Conservation (phyloP, 2,797 vertebrate genomes). For the Onychomys torridus region DNA sequence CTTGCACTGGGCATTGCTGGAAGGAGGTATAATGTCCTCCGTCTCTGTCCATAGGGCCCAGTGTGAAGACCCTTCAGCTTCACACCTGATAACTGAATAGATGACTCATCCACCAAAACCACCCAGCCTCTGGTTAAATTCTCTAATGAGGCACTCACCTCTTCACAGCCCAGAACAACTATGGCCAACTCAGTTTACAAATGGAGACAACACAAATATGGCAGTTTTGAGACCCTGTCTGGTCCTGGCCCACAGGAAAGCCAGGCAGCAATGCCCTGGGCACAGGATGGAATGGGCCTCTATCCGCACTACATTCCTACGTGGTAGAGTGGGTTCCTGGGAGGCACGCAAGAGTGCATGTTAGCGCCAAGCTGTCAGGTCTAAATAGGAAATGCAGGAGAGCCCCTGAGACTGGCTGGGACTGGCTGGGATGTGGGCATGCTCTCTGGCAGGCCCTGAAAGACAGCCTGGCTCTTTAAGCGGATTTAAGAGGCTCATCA, state of each 20-base stretch:
- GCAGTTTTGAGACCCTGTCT: background rate
- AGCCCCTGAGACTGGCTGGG: slow-evolving; percentile 43
- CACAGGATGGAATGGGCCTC: background rate
- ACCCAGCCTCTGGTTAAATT: background rate
- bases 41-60: background rate
- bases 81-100: background rate
- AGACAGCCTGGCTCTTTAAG: slow-evolving; percentile 67
- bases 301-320: background rate
- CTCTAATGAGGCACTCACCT: background rate
- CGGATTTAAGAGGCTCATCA: slow-evolving; percentile 76
- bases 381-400: slow-evolving; percentile 9
- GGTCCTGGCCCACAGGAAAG: background rate
- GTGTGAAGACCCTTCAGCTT: background rate
- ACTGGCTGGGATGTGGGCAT: slow-evolving; percentile 36
- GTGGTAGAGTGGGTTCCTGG: background rate
- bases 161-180: background rate
- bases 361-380: slow-evolving; percentile 70
- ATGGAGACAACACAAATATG: background rate
- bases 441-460: slow-evolving; percentile 78
- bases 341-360: slow-evolving; percentile 64
- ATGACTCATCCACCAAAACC: background rate
- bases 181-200: background rate
- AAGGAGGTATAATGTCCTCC: background rate
- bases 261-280: background rate
- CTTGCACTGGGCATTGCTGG: background rate